Evolutionary conservation across 2,888 invertebrate species (phyloP), one percentile per base, ranked within the genome.

Genomic region (Apamea monoglypha): DNA sequence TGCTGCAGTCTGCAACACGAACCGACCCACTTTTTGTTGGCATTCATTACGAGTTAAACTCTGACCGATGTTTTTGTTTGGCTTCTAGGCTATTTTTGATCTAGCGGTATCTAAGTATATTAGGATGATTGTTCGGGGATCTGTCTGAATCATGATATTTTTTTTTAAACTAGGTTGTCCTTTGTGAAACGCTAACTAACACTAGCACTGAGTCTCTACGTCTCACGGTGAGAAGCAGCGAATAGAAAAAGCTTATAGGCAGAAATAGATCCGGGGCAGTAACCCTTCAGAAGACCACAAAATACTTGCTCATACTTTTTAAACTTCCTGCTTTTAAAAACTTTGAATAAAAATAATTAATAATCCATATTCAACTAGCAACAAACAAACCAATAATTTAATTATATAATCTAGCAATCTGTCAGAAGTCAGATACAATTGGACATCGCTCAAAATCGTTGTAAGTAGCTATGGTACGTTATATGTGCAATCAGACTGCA

Each of bases 1-100:
- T 50, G 32, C 59, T 85, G 87, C 85, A 86, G 76, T 69, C 61
- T 80, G 76, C 80, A 76, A 14, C 66, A 64, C 69, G 71, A 63
- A 70, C 18, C n/a, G 47, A 59, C 3, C 40, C 14, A 50, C 36
- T 78, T 78, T 87, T 79, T 88, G 76, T 56, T 67, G 18, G 16
- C 14, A 75, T 61, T 76, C 63, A 70, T 80, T 67, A 69, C 25
- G 25, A 53, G 40, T 59, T 78, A 67, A 82, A 78, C 82, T 78
- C 68, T 83, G 83, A 83, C 71, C 68, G 50, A 25, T 61, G 76
- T 64, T 74, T 78, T 76, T 79, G 75, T 82, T 82, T 71, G 67
- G 44, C 0, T 66, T 36, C 18, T 71, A 56, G 47, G 16, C 25
- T 63, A 72, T 72, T 76, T 81, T 44, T 47, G 50, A 25, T 72